Percentiles rank a stretch among this genome's conserved stretches.
Evolutionary conservation across 2,888 invertebrate species (phyloP).

Genomic region (Drosophila anomalata): DNA sequence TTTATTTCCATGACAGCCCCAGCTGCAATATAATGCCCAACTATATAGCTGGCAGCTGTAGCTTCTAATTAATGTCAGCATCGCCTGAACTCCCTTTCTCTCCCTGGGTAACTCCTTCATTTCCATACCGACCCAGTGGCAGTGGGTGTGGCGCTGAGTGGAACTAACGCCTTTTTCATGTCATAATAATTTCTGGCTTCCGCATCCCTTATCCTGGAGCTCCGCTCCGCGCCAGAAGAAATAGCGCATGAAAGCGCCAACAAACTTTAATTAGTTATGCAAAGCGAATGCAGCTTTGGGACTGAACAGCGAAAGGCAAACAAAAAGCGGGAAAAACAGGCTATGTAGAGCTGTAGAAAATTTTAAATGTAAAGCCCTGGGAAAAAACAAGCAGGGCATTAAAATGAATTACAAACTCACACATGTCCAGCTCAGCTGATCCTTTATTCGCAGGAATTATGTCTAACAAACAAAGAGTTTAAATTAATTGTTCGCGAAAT

Average conservation of each 20-base stretch:
- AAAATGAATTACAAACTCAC: slow-evolving; percentile 42
- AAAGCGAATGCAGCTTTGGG: slow-evolving; percentile 60
- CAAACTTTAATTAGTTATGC: slow-evolving; percentile 78
- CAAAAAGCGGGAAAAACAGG: slow-evolving; percentile 24
- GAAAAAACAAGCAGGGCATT: slow-evolving; percentile 18
- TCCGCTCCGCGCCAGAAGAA: slow-evolving; percentile 47
- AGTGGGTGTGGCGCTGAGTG: slow-evolving; percentile 27
- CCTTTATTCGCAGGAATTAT: slow-evolving; percentile 44
- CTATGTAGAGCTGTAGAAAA: slow-evolving; percentile 29
- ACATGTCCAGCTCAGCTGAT: slow-evolving; percentile 19
- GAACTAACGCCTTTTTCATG: slow-evolving; percentile 69
- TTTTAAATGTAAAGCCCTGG: slow-evolving; percentile 51
- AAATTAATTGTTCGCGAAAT: slow-evolving; percentile 45
- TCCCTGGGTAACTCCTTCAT: background rate
- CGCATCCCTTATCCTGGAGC: slow-evolving; percentile 29
- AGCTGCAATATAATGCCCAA: slow-evolving; percentile 29
- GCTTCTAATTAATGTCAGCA: slow-evolving; percentile 57
- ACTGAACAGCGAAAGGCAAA: slow-evolving; percentile 42
- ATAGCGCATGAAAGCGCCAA: slow-evolving; percentile 61
- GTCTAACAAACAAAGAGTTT: slow-evolving; percentile 29
- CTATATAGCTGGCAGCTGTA: slow-evolving; percentile 46
- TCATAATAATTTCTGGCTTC: slow-evolving; percentile 61
- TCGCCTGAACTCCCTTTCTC: slow-evolving; percentile 17
- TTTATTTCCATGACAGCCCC: background rate
- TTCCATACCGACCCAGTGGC: slow-evolving; percentile 7